Percentiles rank a stretch among this genome's conserved stretches.
Evolutionary conservation across 2,113 vertebrate genomes (phyloP).

Genomic region (Salvator merianae): DNA sequence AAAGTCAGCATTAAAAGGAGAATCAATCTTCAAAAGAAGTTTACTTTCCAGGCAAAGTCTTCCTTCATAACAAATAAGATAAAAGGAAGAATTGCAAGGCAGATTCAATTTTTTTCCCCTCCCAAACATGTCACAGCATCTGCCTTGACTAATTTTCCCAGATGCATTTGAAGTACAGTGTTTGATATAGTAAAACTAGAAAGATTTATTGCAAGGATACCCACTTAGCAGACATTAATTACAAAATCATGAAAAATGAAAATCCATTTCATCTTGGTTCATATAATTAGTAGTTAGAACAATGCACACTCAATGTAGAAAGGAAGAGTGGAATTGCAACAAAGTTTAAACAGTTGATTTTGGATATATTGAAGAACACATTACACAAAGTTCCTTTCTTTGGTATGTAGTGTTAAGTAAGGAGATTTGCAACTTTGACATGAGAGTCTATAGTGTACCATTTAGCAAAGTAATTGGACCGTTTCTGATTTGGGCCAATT

Average conservation of each 20-base stretch:
- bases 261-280: background rate
- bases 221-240: background rate
- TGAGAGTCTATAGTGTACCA: background rate
- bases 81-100: conserved; percentile 1
- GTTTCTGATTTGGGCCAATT: background rate
- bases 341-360: background rate
- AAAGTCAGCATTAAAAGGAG: background rate
- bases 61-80: conserved; percentile 19
- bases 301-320: background rate
- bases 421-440: background rate
- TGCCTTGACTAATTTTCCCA: background rate
- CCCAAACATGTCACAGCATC: background rate
- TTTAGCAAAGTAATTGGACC: background rate
- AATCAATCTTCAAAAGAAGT: conserved; percentile 8
- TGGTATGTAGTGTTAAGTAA: background rate
- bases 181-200: background rate
- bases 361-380: too few species aligned
- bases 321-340: background rate
- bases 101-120: background rate
- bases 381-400: too few species aligned
- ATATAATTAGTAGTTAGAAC: background rate
- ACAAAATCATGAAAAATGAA: background rate
- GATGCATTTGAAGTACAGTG: background rate
- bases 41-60: conserved; percentile 5
- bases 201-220: background rate